Evolutionary conservation across 2,113 vertebrate species (phyloP), one percentile per base, ranked within the genome.

Genomic region (Osmerus mordax): DNA sequence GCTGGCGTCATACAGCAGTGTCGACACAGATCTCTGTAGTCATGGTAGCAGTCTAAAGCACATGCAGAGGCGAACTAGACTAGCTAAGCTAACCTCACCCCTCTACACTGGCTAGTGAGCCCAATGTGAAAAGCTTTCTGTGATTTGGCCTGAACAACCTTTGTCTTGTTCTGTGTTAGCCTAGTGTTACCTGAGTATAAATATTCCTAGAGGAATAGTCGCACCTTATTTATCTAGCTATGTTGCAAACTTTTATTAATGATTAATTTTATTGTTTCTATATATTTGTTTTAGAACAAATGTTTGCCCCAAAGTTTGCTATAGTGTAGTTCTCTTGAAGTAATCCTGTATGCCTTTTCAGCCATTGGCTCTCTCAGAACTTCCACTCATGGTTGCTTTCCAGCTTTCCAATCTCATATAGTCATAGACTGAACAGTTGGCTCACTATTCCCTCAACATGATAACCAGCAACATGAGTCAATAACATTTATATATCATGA

Each of bases 141-240:
- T 67, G 62, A 79, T 81, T 84, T 78, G 78, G 74, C 82, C 80
- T 28, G 65, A 83, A 75, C 52, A 69, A 62, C 63, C 74, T 68
- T 79, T 71, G 59, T 69, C 70, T 71, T 85, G 72, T 81, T 69
- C 75, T 78, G 51, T 90, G 77, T 77, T 79, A 84, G 67, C 81
- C 79, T 83, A 79, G 82, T 89, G 85, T 87, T 89, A 80, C 87
- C 86, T 83, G 83, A 88, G 80, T 91, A 86, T 79, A 85, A 75
- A 76, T 86, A 78, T 89, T 87, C 86, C 85, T 85, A 77, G 78
- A 89, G 87, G 85, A 91, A 89, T 85, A 82, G 81, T 89, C 62
- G 86, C 88, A 89, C 89, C 86, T 92, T 91, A 92, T 87, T 79
- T 90, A 84, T 87, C 83, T 83, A 66, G 71, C 79, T 77, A 87